Conservation (phyloP, 2,797 vertebrate species). For the Onychomys torridus region DNA sequence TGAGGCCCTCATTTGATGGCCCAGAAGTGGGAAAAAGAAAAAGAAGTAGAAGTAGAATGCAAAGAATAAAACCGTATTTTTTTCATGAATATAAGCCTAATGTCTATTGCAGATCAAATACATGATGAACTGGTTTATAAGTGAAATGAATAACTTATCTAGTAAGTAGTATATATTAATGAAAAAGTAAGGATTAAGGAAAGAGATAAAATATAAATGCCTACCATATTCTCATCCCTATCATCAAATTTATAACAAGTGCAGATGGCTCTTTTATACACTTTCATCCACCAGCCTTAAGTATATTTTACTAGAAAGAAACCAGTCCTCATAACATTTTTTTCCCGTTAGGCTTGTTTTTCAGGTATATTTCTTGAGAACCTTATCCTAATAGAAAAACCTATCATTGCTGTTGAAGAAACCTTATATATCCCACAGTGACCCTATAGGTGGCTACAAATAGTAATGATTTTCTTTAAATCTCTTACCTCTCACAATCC, state of each 20-base stretch:
- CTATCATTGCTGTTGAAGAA: not conserved
- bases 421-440: too few species aligned
- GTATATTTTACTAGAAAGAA: not conserved
- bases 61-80: not conserved
- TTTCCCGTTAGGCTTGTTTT: not conserved
- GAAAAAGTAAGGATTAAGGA: not conserved
- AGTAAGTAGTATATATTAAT: not conserved
- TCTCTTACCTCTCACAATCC: not conserved
- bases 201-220: not conserved
- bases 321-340: not conserved
- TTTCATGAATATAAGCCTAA: not conserved
- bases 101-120: not conserved
- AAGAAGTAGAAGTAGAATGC: not conserved
- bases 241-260: not conserved
- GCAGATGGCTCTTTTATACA: not conserved
- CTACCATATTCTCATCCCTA: not conserved
- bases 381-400: not conserved
- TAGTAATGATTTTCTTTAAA: not conserved
- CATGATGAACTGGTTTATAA: not conserved
- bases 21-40: not conserved
- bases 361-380: not conserved
- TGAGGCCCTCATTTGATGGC: rapidly evolving
- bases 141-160: not conserved
- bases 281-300: not conserved
- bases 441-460: not conserved